These are phyloP conservation scores for Eurystomus gularis DNA, from an alignment of 2,113 vertebrate genomes.

Conservation along the genomic window DNA sequence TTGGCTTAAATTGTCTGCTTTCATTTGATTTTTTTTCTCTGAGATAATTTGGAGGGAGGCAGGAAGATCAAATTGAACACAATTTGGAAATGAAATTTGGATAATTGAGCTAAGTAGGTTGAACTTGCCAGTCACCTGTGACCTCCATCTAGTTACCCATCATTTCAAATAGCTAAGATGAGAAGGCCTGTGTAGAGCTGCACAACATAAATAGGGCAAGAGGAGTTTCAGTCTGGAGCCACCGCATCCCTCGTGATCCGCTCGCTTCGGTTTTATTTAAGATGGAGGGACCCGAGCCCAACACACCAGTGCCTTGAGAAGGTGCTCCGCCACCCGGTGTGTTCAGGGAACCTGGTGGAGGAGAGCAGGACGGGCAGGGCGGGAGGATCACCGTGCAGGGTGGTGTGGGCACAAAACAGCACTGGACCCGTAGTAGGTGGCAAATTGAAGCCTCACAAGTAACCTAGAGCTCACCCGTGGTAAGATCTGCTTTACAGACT, in stretches of 20 bases:
- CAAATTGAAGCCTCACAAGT: fast-evolving
- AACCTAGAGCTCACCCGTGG: neutral
- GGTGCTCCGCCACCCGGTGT: neutral
- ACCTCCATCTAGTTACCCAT: slow-evolving; percentile 58
- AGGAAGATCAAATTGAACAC: slow-evolving; percentile 66
- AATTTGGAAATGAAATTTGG: slow-evolving; percentile 74
- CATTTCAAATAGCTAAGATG: slow-evolving; percentile 19
- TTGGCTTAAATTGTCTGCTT: slow-evolving; percentile 63
- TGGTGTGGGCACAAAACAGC: too few species aligned
- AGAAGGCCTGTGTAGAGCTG: neutral
- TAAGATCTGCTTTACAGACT: neutral
- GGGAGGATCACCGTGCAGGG: fast-evolving
- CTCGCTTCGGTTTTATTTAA: neutral
- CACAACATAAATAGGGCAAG: neutral
- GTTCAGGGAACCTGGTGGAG: neutral
- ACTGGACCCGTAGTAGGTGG: neutral
- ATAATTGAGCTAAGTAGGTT: slow-evolving; percentile 73
- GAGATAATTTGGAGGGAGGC: slow-evolving; percentile 47
- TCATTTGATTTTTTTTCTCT: slow-evolving; percentile 17
- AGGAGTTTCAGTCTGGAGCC: neutral
- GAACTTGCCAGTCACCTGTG: slow-evolving; percentile 72
- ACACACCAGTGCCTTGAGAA: neutral
- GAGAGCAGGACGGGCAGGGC: fast-evolving
- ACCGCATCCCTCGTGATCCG: neutral
- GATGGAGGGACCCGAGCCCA: neutral